Base-by-base conservation (phyloP, 2,113 vertebrate species). In the Phainopepla nitens region DNA sequence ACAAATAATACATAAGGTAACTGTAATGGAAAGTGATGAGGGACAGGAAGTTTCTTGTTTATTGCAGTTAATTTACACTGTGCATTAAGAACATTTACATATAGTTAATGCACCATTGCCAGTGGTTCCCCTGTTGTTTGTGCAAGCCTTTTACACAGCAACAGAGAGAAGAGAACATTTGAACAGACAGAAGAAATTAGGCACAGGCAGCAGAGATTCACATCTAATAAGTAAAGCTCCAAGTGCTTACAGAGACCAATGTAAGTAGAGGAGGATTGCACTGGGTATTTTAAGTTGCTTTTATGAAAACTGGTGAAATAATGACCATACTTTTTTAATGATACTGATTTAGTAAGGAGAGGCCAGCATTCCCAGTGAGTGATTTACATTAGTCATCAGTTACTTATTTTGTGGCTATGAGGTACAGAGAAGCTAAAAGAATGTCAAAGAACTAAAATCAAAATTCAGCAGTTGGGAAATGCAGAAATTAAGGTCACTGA, bases 1-100 rank as follows among this genome's bases (percentile, higher is more conserved):
- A 82, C 69, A 89, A 96, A 95, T 96, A 92, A 95, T 93, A 56
- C 12, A 94, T 92, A 71, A 94, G 49, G 65, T 42, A 75, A 91
- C 73, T 71, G 56, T 75, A 92, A 88, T 94, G 64, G 41, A 68
- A 94, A 94, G 69, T 51, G 51, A 60, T 64, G 61, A 92, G 80
- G 47, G 91, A 84, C 80, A 68, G 89, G 83, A 94, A 87, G 83
- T 78, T 93, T 93, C 82, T 89, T 44, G 29, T 78, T 88, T 90
- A 83, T 81, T 78, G 47, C 28, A 49, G 56, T 81, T 95, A 61
- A 73, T 83, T 93, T 93, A 50, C 36, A 70, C 41, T 89, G 35
- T 53, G 36, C 51, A 56, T 84, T 72, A 75, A 78, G 64, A 73
- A 14, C 22, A 71, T 87, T 95, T 70, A 13, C 27, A 12, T 66